phyloP scores from a whole-genome alignment of 1,140 invertebrate genomes.

The Trichoplusia ni region DNA sequence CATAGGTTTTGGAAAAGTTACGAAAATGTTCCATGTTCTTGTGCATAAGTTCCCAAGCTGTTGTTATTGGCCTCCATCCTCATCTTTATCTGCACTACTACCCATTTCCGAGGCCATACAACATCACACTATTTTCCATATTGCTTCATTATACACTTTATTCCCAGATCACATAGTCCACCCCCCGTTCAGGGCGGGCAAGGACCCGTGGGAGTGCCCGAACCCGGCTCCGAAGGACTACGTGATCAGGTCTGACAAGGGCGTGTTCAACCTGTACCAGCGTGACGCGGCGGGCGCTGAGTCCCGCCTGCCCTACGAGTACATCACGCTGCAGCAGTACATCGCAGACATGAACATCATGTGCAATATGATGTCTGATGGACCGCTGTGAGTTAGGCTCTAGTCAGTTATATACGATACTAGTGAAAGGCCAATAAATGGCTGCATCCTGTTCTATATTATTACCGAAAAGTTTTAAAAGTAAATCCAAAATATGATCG shows the following conservation, averaged over 20 bases:
- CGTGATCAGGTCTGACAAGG: conserved; percentile 87
- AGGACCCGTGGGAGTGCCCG: conserved; percentile 92
- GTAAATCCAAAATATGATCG: no score
- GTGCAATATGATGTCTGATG: conserved; percentile 97
- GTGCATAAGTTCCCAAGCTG: no score
- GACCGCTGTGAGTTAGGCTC: conserved; percentile 96
- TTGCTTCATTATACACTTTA: no score
- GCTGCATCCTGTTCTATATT: no score
- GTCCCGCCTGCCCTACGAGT: conserved; percentile 87
- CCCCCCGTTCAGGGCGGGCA: conserved; percentile 86
- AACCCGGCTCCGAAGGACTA: conserved; percentile 87
- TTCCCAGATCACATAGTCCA: conserved; percentile 91
- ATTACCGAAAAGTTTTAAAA: no score
- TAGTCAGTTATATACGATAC: no score
- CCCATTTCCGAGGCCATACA: no score
- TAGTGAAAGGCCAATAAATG: background rate
- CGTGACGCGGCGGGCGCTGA: conserved; percentile 83
- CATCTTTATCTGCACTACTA: no score
- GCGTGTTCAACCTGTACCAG: conserved; percentile 92
- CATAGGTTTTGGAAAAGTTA: no score
- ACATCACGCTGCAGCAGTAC: conserved; percentile 89
- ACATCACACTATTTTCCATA: no score
- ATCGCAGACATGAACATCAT: conserved; percentile 92
- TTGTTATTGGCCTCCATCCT: no score
- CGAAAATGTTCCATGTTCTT: no score